Conservation (phyloP, 2,888 invertebrate species). For the Dynastes tityus region DNA sequence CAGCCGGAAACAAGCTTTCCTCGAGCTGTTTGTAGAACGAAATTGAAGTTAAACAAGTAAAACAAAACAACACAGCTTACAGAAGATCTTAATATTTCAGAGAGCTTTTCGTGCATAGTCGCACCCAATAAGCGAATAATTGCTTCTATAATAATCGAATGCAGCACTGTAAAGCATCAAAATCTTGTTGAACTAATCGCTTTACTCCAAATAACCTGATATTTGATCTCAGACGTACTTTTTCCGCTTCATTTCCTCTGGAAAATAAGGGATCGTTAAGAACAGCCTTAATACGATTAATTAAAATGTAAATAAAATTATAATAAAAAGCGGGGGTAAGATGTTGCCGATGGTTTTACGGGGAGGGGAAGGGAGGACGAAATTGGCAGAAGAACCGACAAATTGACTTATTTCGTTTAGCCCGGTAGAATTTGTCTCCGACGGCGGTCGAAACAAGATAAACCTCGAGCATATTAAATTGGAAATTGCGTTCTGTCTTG, state of each 20-base stretch:
- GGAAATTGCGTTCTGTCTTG: not conserved
- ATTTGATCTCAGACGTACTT: conserved; percentile 1
- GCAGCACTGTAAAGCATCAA: not conserved
- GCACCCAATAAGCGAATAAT: no score
- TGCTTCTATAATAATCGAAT: no score
- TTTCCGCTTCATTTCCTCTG: not conserved
- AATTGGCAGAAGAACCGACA: conserved; percentile 10
- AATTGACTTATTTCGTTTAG: conserved; percentile 14
- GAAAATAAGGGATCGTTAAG: not conserved
- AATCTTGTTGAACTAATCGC: not conserved
- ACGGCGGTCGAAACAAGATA: not conserved
- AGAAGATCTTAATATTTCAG: no score
- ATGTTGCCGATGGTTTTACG: not conserved
- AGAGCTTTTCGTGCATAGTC: no score
- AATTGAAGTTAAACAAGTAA: no score
- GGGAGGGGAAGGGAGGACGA: no score
- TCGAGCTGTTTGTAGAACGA: no score
- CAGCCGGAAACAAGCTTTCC: no score
- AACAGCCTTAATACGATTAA: not conserved
- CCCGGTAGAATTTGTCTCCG: conserved; percentile 7
- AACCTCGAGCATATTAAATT: conserved; percentile 21
- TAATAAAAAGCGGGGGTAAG: not conserved
- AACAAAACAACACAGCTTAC: no score
- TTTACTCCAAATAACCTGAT: not conserved
- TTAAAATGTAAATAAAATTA: conserved; percentile 26